A percentile compares a stretch with the other conserved stretches of the same genome.
phyloP scores from a whole-genome alignment of 30 jellyfish, hydroid and myxozoan genomes.

The Turritopsis rubra region DNA sequence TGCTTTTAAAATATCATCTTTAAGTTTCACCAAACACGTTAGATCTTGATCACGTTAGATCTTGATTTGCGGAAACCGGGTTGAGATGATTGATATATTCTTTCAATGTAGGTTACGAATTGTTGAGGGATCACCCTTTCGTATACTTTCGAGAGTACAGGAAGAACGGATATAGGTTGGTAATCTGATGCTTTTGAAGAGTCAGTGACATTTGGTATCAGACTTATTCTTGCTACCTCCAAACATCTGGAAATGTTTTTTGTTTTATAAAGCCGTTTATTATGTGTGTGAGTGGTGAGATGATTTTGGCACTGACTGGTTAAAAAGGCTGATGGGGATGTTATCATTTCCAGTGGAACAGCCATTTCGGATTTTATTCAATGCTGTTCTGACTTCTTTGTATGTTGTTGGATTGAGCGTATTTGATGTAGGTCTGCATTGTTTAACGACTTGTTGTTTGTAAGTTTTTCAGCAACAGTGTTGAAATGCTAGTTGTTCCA shows the following conservation, averaged over 20 bases:
- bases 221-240: slow-evolving; percentile 19
- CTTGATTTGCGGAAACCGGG: neutral
- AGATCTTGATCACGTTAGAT: too few relatives aligned
- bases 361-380: neutral
- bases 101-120: neutral
- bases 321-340: neutral
- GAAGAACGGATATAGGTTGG: slow-evolving; percentile 16
- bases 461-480: slow-evolving; percentile 3
- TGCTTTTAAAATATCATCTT: neutral
- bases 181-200: neutral
- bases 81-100: neutral
- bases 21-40: neutral
- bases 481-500: neutral
- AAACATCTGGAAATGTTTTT: neutral
- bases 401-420: neutral
- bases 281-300: neutral
- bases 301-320: neutral
- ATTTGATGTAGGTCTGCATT: neutral
- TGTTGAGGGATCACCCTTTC: slow-evolving; percentile 23
- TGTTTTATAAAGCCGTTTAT: neutral
- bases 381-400: neutral
- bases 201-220: neutral
- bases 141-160: slow-evolving; percentile 17
- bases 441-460: neutral
- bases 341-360: slow-evolving; percentile 10